Evolutionary conservation across 2,888 invertebrate species (phyloP), one percentile per base, ranked within the genome.

Genomic region (Sphaerophoria rueppellii): DNA sequence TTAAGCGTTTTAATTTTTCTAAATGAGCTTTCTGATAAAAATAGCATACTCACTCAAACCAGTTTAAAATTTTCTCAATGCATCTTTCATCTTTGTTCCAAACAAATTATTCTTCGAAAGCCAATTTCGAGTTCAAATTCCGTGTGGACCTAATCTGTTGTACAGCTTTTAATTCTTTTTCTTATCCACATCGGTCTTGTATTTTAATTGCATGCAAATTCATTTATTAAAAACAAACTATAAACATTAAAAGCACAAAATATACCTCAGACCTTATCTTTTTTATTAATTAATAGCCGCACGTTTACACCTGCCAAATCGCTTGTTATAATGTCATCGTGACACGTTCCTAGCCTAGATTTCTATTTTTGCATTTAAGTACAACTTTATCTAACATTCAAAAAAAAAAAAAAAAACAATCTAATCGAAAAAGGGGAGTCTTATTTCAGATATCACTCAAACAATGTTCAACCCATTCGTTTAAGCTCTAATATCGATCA

Each of bases 371-470:
- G 58, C 46, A 60, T 24, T 34, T 11, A 16, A n/a, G n/a, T 34
- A 54, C 4, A 11, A 58, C 48, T 37, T 50, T 14, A 58, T 60
- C 60, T 60, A 58, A 16, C 11, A 11, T 58, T 0, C 7, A 52
- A 52, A 24, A 67, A 52, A 11, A 37, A 37, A 37, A 37, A 43
- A 43, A 43, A 43, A 43, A 43, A 43, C 4, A 43, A 43, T 11
- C 43, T 43, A 14, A 43, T 11, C n/a, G 9, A 63, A 34, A 63
- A 48, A 2, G 32, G n/a, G 63, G 63, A 14, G 60, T 43, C 2
- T 67, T 52, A n/a, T 67, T 54, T 54, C 11, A 67, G 67, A 40
- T 32, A 54, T 67, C 40, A n/a, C n/a, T 67, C 12, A 24, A 67
- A 46, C 7, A 40, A 35, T n/a, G 46, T 63, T 63, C 48, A 46